Evolutionary conservation across 2,797 vertebrate species (phyloP).

Genomic region (Falco berigora): DNA sequence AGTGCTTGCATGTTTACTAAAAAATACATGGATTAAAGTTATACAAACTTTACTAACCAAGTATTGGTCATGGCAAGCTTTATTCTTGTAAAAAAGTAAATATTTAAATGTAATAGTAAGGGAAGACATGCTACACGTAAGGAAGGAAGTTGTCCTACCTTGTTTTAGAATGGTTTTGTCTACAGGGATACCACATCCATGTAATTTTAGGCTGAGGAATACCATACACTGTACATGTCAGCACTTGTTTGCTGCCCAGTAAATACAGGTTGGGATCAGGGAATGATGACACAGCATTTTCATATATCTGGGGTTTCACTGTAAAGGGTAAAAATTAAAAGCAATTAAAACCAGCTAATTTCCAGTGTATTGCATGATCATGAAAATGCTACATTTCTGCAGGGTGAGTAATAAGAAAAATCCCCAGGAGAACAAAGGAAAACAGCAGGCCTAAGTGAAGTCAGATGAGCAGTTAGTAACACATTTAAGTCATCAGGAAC

Average conservation of each 20-base stretch:
- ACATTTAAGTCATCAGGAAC: background rate
- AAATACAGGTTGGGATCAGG: constrained; percentile 79
- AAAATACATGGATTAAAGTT: background rate
- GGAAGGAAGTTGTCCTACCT: constrained; percentile 77
- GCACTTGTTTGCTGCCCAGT: constrained; percentile 79
- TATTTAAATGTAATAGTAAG: background rate
- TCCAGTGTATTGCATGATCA: background rate
- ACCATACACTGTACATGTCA: constrained; percentile 88
- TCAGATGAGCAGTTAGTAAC: background rate
- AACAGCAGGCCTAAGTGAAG: background rate
- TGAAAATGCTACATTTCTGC: background rate
- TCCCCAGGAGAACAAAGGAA: background rate
- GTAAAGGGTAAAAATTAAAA: constrained; percentile 30
- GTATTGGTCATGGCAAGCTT: background rate
- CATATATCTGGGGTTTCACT: constrained; percentile 93
- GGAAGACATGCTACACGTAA: background rate
- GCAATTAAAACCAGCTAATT: background rate
- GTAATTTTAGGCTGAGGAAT: constrained; percentile 83
- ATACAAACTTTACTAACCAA: background rate
- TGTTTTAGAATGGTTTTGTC: constrained; percentile 76
- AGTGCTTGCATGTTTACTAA: background rate
- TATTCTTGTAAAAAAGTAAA: background rate
- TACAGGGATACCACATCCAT: constrained; percentile 91
- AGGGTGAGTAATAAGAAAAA: background rate
- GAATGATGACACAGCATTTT: constrained; percentile 84